A percentile compares a stretch with the other conserved stretches of the same genome.
Conservation (phyloP, 2,113 vertebrate species). For the Capreolus pygargus region DNA sequence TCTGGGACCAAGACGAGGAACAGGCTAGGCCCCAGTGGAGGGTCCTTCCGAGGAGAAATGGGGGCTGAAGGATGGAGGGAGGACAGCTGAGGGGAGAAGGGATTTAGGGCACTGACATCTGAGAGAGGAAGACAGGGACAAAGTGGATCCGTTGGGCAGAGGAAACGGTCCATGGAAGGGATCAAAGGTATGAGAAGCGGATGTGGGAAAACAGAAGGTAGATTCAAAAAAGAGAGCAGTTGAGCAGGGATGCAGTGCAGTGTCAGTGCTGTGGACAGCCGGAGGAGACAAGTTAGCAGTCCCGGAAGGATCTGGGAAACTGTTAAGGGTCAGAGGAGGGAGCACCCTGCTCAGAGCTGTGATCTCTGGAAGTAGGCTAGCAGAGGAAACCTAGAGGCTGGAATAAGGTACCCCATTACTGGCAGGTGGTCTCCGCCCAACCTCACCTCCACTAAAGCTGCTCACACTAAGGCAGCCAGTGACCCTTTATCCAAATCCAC, state of each 20-base stretch:
- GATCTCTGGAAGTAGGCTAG: background rate
- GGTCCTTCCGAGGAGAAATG: background rate
- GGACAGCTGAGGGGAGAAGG: background rate
- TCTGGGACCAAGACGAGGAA: background rate
- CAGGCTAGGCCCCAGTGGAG: background rate
- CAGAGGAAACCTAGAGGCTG: background rate
- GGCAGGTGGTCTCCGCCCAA: background rate
- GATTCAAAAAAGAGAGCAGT: background rate
- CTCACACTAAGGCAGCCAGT: background rate
- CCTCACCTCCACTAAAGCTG: background rate
- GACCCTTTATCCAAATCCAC: background rate
- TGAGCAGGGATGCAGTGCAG: background rate
- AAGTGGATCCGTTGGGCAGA: background rate
- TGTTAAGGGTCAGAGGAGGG: background rate
- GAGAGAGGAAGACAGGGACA: background rate
- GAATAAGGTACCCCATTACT: background rate
- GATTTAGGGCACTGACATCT: background rate
- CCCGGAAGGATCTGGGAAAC: background rate
- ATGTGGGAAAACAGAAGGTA: background rate
- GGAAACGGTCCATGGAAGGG: background rate
- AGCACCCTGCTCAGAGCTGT: background rate
- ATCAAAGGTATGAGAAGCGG: background rate
- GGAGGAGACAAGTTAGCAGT: background rate
- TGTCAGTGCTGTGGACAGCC: fast-evolving
- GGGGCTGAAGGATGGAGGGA: background rate